Conservation (phyloP, 2,113 vertebrate genomes). For the Cephalopterus ornatus region DNA sequence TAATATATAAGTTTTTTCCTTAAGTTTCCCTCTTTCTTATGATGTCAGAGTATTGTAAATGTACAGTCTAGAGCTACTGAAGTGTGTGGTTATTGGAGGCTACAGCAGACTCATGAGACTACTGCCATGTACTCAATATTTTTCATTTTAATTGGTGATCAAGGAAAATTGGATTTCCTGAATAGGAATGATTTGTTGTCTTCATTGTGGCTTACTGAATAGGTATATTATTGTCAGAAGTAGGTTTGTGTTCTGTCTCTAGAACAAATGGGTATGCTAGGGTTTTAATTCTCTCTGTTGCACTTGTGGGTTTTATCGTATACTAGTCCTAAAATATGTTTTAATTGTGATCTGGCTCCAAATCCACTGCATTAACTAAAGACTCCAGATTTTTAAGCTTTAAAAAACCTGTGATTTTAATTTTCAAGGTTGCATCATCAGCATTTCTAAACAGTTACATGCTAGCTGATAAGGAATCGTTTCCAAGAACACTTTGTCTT, state of each 20-base stretch:
- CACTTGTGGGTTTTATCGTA: neutral
- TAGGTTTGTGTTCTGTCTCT: neutral
- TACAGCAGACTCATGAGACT: neutral
- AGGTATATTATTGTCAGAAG: neutral
- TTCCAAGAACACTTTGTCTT: neutral
- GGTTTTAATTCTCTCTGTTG: neutral
- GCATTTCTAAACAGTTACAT: neutral
- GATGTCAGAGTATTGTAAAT: neutral
- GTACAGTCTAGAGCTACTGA: neutral
- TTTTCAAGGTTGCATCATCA: neutral
- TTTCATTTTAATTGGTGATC: neutral
- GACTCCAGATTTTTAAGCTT: neutral
- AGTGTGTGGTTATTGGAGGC: neutral
- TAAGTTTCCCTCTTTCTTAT: neutral
- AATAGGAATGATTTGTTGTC: neutral
- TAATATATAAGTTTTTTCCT: neutral
- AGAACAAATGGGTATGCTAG: neutral
- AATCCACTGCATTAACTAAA: neutral
- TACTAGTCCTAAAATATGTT: neutral
- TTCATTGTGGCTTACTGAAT: neutral
- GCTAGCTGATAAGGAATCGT: neutral
- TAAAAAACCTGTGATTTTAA: neutral
- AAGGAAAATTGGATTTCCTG: neutral
- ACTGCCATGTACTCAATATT: neutral
- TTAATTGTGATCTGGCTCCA: neutral